These are phyloP conservation scores for Dasypolia templi DNA, from an alignment of 2,888 invertebrate species.

Conservation along the genomic window DNA sequence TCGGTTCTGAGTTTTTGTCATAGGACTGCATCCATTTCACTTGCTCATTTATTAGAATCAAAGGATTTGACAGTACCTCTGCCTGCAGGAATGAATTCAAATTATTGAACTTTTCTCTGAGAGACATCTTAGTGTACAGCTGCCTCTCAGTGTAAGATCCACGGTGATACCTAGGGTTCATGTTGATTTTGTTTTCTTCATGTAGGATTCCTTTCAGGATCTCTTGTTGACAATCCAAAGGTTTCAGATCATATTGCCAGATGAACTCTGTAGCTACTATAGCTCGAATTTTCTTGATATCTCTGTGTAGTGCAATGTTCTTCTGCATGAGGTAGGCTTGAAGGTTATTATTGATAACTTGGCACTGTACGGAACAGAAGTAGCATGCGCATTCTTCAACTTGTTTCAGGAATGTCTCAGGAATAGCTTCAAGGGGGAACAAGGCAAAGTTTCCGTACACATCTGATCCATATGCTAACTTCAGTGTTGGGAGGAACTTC, in stretches of 20 bases:
- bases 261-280: constrained; percentile 91
- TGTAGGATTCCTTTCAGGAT: constrained; percentile 85
- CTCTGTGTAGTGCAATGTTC: constrained; percentile 80
- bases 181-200: constrained; percentile 85
- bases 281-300: constrained; percentile 86
- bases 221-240: constrained; percentile 86
- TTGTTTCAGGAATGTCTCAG: constrained; percentile 91
- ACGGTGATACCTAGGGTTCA: constrained; percentile 85
- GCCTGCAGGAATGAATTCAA: constrained; percentile 82
- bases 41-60: constrained; percentile 79
- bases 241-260: constrained; percentile 89
- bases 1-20: constrained; percentile 70
- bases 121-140: constrained; percentile 84
- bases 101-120: constrained; percentile 86
- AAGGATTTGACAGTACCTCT: constrained; percentile 84
- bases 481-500: constrained; percentile 85
- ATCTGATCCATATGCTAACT: constrained; percentile 84
- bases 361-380: constrained; percentile 92
- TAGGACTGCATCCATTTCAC: constrained; percentile 78
- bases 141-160: constrained; percentile 91
- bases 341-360: constrained; percentile 93
- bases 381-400: constrained; percentile 91
- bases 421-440: constrained; percentile 91
- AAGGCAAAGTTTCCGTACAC: constrained; percentile 84
- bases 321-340: constrained; percentile 90